Conservation (phyloP, 2,113 vertebrate genomes). For the Thinocorus orbignyianus region DNA sequence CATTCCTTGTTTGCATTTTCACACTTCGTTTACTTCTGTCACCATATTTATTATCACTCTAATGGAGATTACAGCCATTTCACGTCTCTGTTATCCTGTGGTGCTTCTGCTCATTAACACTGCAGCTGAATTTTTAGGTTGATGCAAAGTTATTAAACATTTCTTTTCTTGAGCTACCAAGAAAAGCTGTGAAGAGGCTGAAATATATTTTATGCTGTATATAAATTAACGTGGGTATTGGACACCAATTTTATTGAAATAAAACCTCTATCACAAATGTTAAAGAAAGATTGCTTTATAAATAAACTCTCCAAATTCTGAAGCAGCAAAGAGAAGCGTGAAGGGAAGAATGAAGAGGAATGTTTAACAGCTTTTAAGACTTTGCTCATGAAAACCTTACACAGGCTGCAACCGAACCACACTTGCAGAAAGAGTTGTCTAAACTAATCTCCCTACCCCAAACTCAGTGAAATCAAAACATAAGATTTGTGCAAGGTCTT, state of each 20-base stretch:
- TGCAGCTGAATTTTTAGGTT: neutral
- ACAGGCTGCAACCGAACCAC: neutral
- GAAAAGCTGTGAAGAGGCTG: neutral
- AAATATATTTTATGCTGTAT: neutral
- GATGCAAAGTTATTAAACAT: neutral
- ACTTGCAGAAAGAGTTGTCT: neutral
- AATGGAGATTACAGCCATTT: neutral
- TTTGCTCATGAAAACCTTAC: neutral
- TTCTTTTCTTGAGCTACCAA: neutral
- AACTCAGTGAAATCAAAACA: neutral
- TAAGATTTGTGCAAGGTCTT: neutral
- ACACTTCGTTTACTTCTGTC: neutral
- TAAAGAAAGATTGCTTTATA: neutral
- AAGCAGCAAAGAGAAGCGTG: neutral
- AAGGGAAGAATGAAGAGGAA: neutral
- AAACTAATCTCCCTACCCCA: neutral
- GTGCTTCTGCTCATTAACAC: neutral
- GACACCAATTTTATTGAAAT: neutral
- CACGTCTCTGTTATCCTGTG: fast-evolving
- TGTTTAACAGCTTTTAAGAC: neutral
- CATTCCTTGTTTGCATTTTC: neutral
- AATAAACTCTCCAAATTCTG: neutral
- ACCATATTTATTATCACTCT: neutral
- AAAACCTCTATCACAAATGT: neutral
- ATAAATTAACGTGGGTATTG: neutral